Percentiles rank a stretch among this genome's conserved stretches.
These are phyloP conservation scores for Lanius collurio DNA, from an alignment of 2,113 vertebrate genomes.

Conservation along the genomic window DNA sequence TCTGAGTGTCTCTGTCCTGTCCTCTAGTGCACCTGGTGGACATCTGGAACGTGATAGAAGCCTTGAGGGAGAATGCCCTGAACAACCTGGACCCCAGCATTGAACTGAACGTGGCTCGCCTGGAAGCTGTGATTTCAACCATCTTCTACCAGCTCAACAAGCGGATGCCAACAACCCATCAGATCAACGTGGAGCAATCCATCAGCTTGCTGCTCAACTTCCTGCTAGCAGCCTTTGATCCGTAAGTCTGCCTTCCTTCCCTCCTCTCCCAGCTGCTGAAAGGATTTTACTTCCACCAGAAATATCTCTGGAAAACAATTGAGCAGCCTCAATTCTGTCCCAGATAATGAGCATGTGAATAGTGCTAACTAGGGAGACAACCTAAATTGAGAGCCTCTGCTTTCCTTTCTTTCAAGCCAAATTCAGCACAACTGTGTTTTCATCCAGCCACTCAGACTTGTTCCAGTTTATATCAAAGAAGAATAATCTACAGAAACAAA, in stretches of 20 bases:
- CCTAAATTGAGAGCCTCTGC: slow-evolving; percentile 31
- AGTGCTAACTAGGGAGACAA: not conserved
- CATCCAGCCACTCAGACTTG: slow-evolving; percentile 35
- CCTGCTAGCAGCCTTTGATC: slow-evolving; percentile 93
- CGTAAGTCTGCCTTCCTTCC: slow-evolving; percentile 78
- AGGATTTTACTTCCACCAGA: not conserved
- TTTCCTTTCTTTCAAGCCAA: not conserved
- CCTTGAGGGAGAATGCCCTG: slow-evolving; percentile 90
- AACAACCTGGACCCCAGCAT: slow-evolving; percentile 89
- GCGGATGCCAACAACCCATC: slow-evolving; percentile 95
- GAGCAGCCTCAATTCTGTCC: not conserved
- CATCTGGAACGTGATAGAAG: slow-evolving; percentile 98
- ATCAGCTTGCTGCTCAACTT: slow-evolving; percentile 95
- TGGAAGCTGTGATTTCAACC: slow-evolving; percentile 93
- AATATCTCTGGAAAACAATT: not conserved
- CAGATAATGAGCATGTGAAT: not conserved
- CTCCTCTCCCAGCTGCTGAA: not conserved
- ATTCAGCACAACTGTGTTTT: slow-evolving; percentile 46
- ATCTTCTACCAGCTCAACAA: slow-evolving; percentile 99
- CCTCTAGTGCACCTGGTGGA: slow-evolving; percentile 93
- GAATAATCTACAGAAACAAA: slow-evolving; percentile 25
- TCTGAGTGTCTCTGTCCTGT: slow-evolving; percentile 31
- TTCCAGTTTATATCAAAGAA: slow-evolving; percentile 38
- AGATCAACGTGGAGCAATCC: slow-evolving; percentile 94
- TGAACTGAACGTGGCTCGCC: slow-evolving; percentile 88